Evolutionary conservation across 2,888 invertebrate species (phyloP).

Genomic region (Pseudanteris insignis): DNA sequence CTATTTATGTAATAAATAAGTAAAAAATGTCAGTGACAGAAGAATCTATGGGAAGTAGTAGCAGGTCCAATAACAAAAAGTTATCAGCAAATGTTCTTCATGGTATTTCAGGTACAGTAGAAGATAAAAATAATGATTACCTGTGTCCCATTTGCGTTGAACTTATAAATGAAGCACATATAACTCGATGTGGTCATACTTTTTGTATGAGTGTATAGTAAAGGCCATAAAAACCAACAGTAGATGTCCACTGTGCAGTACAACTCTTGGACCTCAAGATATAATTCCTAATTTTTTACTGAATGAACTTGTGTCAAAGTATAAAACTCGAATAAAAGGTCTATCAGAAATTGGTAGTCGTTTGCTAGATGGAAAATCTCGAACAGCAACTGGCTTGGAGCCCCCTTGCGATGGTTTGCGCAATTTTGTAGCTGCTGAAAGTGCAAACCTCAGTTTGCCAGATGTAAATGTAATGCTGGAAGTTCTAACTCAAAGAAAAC

Average conservation of each 20-base stretch:
- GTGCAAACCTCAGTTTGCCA: slow-evolving; percentile 77
- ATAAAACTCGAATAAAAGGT: slow-evolving; percentile 70
- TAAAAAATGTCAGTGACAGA: slow-evolving; percentile 25
- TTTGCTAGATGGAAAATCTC: slow-evolving; percentile 48
- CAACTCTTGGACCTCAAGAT: slow-evolving; percentile 74
- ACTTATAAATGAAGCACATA: slow-evolving; percentile 87
- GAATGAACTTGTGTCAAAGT: slow-evolving; percentile 82
- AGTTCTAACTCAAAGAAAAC: slow-evolving; percentile 80
- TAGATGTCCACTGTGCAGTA: slow-evolving; percentile 86
- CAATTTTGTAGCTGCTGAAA: slow-evolving; percentile 75
- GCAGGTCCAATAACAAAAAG: slow-evolving; percentile 54
- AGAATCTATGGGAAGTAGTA: slow-evolving; percentile 47
- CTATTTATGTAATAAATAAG: no score
- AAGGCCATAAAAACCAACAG: slow-evolving; percentile 74
- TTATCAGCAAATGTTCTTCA: slow-evolving; percentile 67
- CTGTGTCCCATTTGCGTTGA: slow-evolving; percentile 89
- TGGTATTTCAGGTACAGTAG: slow-evolving; percentile 73
- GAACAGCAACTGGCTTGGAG: slow-evolving; percentile 51
- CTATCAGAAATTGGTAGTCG: slow-evolving; percentile 64
- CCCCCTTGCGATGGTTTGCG: slow-evolving; percentile 64
- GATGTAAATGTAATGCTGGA: slow-evolving; percentile 86
- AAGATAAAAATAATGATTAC: slow-evolving; percentile 75
- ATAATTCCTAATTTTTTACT: slow-evolving; percentile 88
- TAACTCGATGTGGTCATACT: slow-evolving; percentile 92
- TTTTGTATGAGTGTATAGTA: slow-evolving; percentile 86